Conservation (phyloP, 2,888 invertebrate genomes). For the Microctonus hyperodae region DNA sequence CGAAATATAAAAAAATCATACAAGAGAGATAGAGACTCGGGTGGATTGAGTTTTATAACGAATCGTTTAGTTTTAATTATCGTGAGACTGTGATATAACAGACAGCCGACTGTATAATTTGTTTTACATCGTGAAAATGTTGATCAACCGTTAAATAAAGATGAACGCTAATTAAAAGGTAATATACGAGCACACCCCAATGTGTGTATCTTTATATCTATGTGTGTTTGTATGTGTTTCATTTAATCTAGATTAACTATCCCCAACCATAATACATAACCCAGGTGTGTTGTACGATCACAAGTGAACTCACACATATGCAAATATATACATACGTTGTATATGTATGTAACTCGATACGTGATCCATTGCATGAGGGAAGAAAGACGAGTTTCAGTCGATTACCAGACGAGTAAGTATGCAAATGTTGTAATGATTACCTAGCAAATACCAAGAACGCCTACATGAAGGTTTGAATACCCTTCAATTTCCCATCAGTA, state of each 20-base stretch:
- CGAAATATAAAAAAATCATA: not conserved
- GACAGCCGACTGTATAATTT: constrained; percentile 51
- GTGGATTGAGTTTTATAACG: constrained; percentile 42
- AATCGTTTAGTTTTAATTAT: constrained; percentile 55
- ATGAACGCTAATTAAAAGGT: constrained; percentile 41
- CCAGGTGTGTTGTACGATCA: constrained; percentile 4
- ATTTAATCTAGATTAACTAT: constrained; percentile 23
- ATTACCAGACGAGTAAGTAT: constrained; percentile 27
- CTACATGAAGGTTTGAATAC: constrained; percentile 24
- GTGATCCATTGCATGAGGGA: constrained; percentile 24
- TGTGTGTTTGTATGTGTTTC: not conserved
- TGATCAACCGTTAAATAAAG: constrained; percentile 44
- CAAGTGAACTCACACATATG: not conserved
- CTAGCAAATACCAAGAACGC: constrained; percentile 26
- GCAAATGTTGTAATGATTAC: constrained; percentile 28
- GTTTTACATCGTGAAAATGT: constrained; percentile 45
- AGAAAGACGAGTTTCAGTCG: constrained; percentile 23
- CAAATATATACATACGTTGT: constrained; percentile 6
- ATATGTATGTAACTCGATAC: constrained; percentile 18
- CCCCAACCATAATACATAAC: not conserved
- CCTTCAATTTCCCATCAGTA: constrained; percentile 1
- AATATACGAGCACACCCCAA: constrained; percentile 6
- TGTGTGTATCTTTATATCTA: not conserved
- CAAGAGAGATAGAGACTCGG: constrained; percentile 14
- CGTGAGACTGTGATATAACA: constrained; percentile 54